Conservation (phyloP, 2,797 vertebrate genomes). For the Paramormyrops hopkinsi region DNA sequence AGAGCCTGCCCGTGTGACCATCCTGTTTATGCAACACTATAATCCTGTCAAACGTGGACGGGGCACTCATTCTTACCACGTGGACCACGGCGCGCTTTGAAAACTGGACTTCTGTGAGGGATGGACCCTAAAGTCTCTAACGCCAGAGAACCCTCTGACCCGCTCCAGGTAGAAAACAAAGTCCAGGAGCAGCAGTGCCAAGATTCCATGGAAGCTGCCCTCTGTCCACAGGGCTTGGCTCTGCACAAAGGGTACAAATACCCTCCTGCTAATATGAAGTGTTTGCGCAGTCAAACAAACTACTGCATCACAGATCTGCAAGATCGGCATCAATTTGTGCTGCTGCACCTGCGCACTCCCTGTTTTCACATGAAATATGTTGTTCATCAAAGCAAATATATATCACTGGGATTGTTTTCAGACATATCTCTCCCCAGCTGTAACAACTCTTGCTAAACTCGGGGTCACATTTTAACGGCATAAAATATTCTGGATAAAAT, state of each 20-base stretch:
- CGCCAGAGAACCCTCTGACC: neutral
- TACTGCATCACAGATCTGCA: neutral
- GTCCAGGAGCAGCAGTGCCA: neutral
- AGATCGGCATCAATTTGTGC: neutral
- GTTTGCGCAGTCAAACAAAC: neutral
- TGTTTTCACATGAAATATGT: neutral
- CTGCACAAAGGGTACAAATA: neutral
- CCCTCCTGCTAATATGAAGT: neutral
- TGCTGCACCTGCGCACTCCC: neutral
- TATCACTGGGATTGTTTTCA: neutral
- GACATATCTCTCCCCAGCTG: neutral
- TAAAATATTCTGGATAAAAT: neutral
- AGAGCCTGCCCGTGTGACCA: neutral
- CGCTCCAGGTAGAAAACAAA: neutral
- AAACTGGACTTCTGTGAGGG: neutral
- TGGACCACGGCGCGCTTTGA: neutral
- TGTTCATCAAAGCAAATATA: neutral
- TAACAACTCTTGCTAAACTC: neutral
- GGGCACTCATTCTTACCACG: neutral
- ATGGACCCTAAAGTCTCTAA: neutral
- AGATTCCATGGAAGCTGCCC: neutral
- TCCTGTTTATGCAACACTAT: neutral
- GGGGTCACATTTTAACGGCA: neutral
- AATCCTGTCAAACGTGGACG: neutral
- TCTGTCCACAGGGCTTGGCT: neutral